phyloP scores from a whole-genome alignment of 2,888 invertebrate genomes.

The Euproctis similis region DNA sequence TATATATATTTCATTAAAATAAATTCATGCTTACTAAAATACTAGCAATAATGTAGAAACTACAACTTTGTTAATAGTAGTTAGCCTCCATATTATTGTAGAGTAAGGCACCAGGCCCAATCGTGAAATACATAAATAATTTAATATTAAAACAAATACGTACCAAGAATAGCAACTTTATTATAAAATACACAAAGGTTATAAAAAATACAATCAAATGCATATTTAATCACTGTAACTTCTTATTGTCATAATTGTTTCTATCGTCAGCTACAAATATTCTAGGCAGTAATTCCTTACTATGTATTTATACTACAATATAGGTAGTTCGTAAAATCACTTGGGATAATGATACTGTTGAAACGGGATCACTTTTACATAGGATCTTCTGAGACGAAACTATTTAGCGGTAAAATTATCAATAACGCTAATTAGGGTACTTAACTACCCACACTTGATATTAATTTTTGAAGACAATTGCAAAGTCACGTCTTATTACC shows the following conservation, averaged over 20 bases:
- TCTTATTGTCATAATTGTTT: slow-evolving; percentile 48
- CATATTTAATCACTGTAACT: slow-evolving; percentile 69
- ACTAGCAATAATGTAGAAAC: slow-evolving; percentile 16
- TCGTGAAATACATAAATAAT: slow-evolving; percentile 3
- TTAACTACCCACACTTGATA: too few species aligned
- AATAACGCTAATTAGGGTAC: too few species aligned
- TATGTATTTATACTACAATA: slow-evolving; percentile 31
- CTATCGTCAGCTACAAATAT: slow-evolving; percentile 50
- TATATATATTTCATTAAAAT: too few species aligned
- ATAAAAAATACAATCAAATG: slow-evolving; percentile 76
- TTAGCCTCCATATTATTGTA: slow-evolving; percentile 14
- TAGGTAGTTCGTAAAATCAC: slow-evolving; percentile 43
- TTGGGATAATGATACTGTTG: slow-evolving; percentile 29
- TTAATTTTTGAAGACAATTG: too few species aligned
- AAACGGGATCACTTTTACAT: slow-evolving; percentile 4
- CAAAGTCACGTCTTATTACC: too few species aligned
- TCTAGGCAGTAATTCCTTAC: slow-evolving; percentile 49
- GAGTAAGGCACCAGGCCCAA: slow-evolving; percentile 7
- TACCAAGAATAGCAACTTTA: slow-evolving; percentile 74
- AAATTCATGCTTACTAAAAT: slow-evolving; percentile 24
- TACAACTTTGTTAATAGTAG: slow-evolving; percentile 4
- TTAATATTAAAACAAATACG: slow-evolving; percentile 43
- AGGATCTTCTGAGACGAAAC: too few species aligned
- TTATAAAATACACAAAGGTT: slow-evolving; percentile 71
- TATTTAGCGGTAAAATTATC: too few species aligned